These are phyloP conservation scores for Carapus acus DNA, from an alignment of 2,797 vertebrate species.

Conservation along the genomic window DNA sequence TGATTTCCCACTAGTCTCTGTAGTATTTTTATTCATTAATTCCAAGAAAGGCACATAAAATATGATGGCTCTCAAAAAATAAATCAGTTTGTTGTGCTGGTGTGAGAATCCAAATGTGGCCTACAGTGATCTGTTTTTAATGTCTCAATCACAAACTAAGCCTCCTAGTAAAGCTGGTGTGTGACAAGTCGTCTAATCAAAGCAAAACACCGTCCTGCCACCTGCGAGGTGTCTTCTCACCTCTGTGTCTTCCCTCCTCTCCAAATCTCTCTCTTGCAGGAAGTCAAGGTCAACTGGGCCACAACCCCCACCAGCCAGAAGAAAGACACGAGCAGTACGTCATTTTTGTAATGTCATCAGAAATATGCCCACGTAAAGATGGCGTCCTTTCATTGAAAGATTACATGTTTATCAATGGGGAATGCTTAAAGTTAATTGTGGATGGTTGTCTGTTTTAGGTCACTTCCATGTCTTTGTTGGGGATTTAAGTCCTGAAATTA, in stretches of 20 bases:
- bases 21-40: conserved; percentile 52
- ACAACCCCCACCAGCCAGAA: conserved; percentile 99
- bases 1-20: conserved; percentile 62
- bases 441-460: conserved; percentile 59
- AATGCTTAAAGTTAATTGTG: not conserved
- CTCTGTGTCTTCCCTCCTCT: conserved; percentile 40
- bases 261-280: conserved; percentile 71
- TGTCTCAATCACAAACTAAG: conserved; percentile 47
- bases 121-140: conserved; percentile 39
- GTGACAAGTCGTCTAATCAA: conserved; percentile 58
- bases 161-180: conserved; percentile 55
- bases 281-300: conserved; percentile 99
- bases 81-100: conserved; percentile 47
- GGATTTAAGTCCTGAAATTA: conserved; percentile 97
- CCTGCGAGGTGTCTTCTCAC: conserved; percentile 22
- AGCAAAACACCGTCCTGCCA: conserved; percentile 47
- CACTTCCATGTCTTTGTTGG: conserved; percentile 99
- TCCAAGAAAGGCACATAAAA: conserved; percentile 49
- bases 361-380: too few relatives aligned
- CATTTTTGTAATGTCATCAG: not conserved
- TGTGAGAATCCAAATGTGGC: conserved; percentile 45
- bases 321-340: conserved; percentile 99
- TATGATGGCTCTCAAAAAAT: conserved; percentile 33
- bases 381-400: too few relatives aligned
- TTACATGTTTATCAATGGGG: too few relatives aligned